Percentiles rank a stretch among this genome's conserved stretches.
Conservation (phyloP, 1,140 invertebrate genomes). For the Macrotrachela quadricornifera region DNA sequence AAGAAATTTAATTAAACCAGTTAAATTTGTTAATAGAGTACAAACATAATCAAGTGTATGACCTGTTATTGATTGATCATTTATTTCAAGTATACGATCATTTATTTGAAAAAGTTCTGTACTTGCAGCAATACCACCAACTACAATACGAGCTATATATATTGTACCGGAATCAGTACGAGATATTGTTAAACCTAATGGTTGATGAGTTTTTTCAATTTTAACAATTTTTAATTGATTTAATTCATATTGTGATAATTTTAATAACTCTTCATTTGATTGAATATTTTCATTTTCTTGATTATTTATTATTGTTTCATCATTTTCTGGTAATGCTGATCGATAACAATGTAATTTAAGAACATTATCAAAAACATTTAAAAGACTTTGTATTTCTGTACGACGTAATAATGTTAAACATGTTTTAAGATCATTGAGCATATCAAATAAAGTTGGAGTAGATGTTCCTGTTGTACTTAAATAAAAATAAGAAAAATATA, state of each 20-base stretch:
- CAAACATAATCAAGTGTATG: slow-evolving; percentile 93
- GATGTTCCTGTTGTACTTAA: too few relatives aligned
- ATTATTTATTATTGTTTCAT: too few relatives aligned
- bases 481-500: too few relatives aligned
- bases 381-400: too few relatives aligned
- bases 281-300: too few relatives aligned
- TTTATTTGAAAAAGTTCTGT: slow-evolving; percentile 71
- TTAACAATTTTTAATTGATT: slow-evolving; percentile 81
- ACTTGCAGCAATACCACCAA: slow-evolving; percentile 79
- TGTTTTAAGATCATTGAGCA: too few relatives aligned
- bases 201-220: slow-evolving; percentile 88
- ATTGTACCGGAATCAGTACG: slow-evolving; percentile 43
- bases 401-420: too few relatives aligned
- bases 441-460: too few relatives aligned
- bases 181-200: slow-evolving; percentile 39
- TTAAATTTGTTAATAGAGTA: slow-evolving; percentile 74
- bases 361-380: too few relatives aligned
- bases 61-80: slow-evolving; percentile 77
- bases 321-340: too few relatives aligned
- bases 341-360: too few relatives aligned
- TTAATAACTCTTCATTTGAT: slow-evolving; percentile 13
- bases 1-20: slow-evolving; percentile 71
- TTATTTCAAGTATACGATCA: slow-evolving; percentile 87
- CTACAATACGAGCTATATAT: slow-evolving; percentile 76
- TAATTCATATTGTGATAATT: slow-evolving; percentile 35